Conservation (phyloP, 2,113 vertebrate genomes). For the Atractosteus spatula region DNA sequence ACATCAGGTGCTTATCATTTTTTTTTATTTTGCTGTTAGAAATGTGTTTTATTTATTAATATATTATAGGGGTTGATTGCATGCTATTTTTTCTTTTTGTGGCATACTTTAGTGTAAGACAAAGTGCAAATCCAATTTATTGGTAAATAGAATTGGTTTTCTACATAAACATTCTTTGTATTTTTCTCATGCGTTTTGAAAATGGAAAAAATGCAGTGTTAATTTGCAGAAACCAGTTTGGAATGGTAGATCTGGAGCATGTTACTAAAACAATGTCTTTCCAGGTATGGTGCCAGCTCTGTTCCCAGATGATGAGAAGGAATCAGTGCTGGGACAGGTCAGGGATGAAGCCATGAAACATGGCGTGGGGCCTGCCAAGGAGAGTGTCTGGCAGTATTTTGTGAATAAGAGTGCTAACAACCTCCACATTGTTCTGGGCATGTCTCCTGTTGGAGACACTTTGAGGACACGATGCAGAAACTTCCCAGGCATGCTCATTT, state of each 20-base stretch:
- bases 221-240: too few species aligned
- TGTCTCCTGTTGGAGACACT: constrained; percentile 88
- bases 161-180: too few species aligned
- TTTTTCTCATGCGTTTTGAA: too few species aligned
- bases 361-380: constrained; percentile 75
- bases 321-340: constrained; percentile 74
- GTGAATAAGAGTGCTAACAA: constrained; percentile 87
- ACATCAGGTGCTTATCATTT: constrained; percentile 77
- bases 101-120: too few species aligned
- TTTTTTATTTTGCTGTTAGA: too few species aligned
- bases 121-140: too few species aligned
- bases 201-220: too few species aligned
- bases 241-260: too few species aligned
- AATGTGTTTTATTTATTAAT: too few species aligned
- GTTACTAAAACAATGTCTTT: background rate
- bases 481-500: constrained; percentile 80
- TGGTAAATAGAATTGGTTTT: too few species aligned
- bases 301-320: constrained; percentile 90
- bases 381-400: constrained; percentile 91
- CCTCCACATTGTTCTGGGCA: constrained; percentile 88
- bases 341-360: constrained; percentile 75
- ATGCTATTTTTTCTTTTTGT: too few species aligned
- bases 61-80: too few species aligned
- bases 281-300: constrained; percentile 91
- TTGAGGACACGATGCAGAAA: constrained; percentile 89